A percentile compares a stretch with the other conserved stretches of the same genome.
Conservation (phyloP, 2,113 vertebrate species). For the Trichomycterus rosablanca region DNA sequence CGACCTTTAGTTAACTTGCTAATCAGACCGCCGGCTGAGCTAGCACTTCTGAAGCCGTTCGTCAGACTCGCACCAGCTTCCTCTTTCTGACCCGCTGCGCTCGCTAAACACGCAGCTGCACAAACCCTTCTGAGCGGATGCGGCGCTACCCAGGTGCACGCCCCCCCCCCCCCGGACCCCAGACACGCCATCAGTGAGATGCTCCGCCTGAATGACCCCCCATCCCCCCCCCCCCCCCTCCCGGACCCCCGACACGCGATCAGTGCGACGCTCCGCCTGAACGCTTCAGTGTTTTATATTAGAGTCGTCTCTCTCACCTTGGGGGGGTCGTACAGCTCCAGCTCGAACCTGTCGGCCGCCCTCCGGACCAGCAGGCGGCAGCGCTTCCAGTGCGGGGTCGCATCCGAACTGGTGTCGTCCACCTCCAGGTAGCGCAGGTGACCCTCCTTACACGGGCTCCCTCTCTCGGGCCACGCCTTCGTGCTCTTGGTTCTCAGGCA, state of each 20-base stretch:
- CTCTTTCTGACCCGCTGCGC: slow-evolving; percentile 42
- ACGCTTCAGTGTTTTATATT: neutral
- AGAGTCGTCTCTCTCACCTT: slow-evolving; percentile 74
- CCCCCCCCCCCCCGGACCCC: too few relatives aligned
- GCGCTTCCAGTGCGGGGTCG: slow-evolving; percentile 80
- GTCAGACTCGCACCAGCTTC: slow-evolving; percentile 59
- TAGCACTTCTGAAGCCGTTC: slow-evolving; percentile 44
- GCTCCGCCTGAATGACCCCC: too few relatives aligned
- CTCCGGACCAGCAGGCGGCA: slow-evolving; percentile 84
- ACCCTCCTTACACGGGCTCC: slow-evolving; percentile 78
- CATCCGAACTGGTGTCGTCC: slow-evolving; percentile 84
- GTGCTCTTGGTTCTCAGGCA: slow-evolving; percentile 70
- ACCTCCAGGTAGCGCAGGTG: slow-evolving; percentile 83
- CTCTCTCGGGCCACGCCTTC: slow-evolving; percentile 59
- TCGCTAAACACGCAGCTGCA: too few relatives aligned
- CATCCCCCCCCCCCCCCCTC: too few relatives aligned
- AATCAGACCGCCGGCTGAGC: too few relatives aligned
- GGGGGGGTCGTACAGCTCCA: slow-evolving; percentile 92
- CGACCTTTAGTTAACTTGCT: too few relatives aligned
- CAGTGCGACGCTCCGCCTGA: too few relatives aligned
- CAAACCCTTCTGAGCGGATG: too few relatives aligned
- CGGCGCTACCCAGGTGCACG: too few relatives aligned
- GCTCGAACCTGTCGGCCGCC: slow-evolving; percentile 66
- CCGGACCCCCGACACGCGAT: too few relatives aligned
- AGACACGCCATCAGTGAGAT: too few relatives aligned